These are phyloP conservation scores for Alligator sinensis DNA, from an alignment of 2,113 vertebrate genomes.

Conservation along the genomic window DNA sequence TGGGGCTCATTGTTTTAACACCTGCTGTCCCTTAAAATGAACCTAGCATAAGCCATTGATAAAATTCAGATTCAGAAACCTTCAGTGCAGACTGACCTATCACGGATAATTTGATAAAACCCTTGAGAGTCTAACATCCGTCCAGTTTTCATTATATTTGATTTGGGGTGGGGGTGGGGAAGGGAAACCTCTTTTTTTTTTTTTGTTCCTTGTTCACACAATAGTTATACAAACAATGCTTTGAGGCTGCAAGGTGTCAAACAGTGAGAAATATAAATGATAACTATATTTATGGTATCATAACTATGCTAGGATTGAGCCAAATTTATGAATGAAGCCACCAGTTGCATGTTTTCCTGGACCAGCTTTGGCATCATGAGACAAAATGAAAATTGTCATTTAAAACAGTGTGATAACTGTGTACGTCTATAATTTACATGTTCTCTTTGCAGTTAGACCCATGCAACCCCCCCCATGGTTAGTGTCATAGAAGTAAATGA, in stretches of 20 bases:
- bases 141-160: constrained; percentile 47
- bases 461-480: not conserved
- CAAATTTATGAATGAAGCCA: constrained; percentile 60
- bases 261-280: constrained; percentile 61
- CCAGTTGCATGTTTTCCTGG: not conserved
- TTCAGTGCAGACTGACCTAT: not conserved
- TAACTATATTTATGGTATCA: not conserved
- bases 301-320: not conserved
- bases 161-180: constrained; percentile 13
- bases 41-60: constrained; percentile 67
- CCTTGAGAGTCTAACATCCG: constrained; percentile 55
- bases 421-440: not conserved
- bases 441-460: not conserved
- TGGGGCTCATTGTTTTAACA: constrained; percentile 82
- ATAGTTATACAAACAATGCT: constrained; percentile 73
- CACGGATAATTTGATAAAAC: constrained; percentile 24
- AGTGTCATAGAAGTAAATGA: not conserved
- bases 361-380: not conserved
- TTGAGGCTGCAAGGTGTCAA: not conserved
- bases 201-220: constrained; percentile 42
- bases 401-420: not conserved
- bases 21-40: constrained; percentile 76
- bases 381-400: not conserved
- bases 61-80: constrained; percentile 58
- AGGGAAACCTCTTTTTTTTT: constrained; percentile 24